Evolutionary conservation across 2,797 vertebrate genomes (phyloP).

Genomic region (Mionectes olivaceus): DNA sequence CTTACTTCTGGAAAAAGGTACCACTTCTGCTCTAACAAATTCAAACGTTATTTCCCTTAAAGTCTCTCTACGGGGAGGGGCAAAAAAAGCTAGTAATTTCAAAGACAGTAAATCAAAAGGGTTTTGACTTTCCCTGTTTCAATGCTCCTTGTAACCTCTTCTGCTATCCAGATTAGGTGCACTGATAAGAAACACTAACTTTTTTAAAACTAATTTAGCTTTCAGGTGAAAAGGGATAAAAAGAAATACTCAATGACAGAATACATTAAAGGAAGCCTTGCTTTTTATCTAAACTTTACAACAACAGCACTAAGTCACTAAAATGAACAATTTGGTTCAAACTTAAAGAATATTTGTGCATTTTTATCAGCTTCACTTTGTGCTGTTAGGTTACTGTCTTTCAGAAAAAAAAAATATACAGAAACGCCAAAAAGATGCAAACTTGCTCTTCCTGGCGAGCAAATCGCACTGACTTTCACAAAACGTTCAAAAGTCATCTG

Average conservation of each 20-base stretch:
- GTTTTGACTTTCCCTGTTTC: background rate
- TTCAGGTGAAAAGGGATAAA: background rate
- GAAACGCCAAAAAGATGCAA: constrained; percentile 62
- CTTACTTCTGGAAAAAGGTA: constrained; percentile 68
- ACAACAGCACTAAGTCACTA: constrained; percentile 16
- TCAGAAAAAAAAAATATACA: constrained; percentile 49
- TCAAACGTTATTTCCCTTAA: constrained; percentile 34
- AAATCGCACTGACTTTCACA: constrained; percentile 60
- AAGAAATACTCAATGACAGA: background rate
- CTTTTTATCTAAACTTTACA: constrained; percentile 25
- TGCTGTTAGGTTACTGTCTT: constrained; percentile 60
- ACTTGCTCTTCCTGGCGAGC: constrained; percentile 61
- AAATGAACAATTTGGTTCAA: constrained; percentile 53
- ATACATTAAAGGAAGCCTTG: constrained; percentile 32
- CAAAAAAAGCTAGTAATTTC: background rate
- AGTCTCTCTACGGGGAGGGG: constrained; percentile 15
- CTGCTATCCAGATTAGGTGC: background rate
- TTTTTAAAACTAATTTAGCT: background rate
- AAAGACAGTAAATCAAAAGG: constrained; percentile 24
- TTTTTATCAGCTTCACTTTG: constrained; percentile 51
- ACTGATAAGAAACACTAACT: background rate
- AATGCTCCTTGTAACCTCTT: background rate
- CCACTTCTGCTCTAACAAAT: constrained; percentile 63
- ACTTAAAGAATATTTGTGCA: constrained; percentile 44
- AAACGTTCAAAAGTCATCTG: constrained; percentile 23